Percentiles rank a stretch among this genome's conserved stretches.
phyloP scores from a whole-genome alignment of 2,113 vertebrate genomes.

The Tauraco erythrolophus region DNA sequence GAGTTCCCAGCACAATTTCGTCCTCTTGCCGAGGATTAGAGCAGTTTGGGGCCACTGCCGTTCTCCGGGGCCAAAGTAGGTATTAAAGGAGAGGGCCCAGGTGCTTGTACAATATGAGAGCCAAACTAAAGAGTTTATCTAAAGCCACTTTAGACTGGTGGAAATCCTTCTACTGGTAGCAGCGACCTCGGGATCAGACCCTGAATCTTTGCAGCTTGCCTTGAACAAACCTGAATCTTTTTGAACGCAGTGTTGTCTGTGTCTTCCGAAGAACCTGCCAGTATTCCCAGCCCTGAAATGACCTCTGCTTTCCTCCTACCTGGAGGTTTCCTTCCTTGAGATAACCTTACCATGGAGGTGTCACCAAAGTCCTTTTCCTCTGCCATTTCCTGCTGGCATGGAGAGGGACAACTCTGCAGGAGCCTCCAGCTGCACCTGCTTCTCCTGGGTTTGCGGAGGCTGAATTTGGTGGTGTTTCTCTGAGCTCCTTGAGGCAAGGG shows the following conservation, averaged over 20 bases:
- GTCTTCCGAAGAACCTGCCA: background rate
- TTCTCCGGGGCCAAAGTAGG: background rate
- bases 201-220: background rate
- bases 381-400: background rate
- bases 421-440: background rate
- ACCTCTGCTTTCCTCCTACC: background rate
- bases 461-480: background rate
- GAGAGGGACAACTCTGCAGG: background rate
- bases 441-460: background rate
- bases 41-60: background rate
- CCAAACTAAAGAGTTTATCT: background rate
- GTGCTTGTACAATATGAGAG: background rate
- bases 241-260: background rate
- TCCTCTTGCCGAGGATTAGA: background rate
- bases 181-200: background rate
- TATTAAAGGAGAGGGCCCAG: too few species aligned
- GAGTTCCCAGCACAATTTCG: background rate
- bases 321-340: background rate
- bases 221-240: background rate
- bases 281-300: background rate
- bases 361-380: background rate
- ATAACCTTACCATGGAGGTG: background rate
- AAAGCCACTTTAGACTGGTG: background rate
- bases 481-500: background rate
- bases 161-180: background rate